Evolutionary conservation across 1,140 invertebrate genomes (phyloP).

Genomic region (Panonychus citri): DNA sequence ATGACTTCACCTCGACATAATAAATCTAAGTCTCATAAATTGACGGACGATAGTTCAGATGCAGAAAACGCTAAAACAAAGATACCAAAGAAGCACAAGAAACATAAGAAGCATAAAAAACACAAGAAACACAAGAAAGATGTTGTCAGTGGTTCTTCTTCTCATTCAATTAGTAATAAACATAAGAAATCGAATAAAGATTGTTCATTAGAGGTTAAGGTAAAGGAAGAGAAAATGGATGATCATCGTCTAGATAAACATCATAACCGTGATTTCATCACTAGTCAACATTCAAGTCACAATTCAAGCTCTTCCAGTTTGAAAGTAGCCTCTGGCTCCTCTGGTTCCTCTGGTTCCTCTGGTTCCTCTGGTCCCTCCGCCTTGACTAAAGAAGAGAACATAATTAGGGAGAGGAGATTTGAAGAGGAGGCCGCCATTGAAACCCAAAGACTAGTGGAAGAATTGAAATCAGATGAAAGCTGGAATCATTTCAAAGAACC

Average conservation of each 20-base stretch:
- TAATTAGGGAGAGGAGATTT: slow-evolving; percentile 14
- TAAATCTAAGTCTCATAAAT: not conserved
- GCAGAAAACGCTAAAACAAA: slow-evolving; percentile 2
- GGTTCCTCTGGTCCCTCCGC: not conserved
- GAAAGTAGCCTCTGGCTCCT: no score
- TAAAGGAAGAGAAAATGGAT: no score
- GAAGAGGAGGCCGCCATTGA: slow-evolving; percentile 18
- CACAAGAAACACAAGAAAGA: not conserved
- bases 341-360: not conserved
- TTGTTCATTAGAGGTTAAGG: no score
- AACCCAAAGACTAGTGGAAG: slow-evolving; percentile 16
- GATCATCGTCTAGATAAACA: no score
- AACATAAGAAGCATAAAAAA: not conserved
- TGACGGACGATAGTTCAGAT: not conserved
- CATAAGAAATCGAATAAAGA: no score
- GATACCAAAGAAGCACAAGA: not conserved
- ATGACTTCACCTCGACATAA: not conserved
- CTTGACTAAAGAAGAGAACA: slow-evolving; percentile 11
- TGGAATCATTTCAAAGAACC: slow-evolving; percentile 1
- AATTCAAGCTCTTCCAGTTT: not conserved
- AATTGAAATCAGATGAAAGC: slow-evolving; percentile 11
- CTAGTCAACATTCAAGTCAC: not conserved
- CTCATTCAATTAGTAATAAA: not conserved
- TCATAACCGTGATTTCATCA: no score
- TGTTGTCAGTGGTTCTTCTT: no score